Evolutionary conservation across 1,140 invertebrate genomes (phyloP), one percentile per base, ranked within the genome.

Genomic region (Papilio machaon): DNA sequence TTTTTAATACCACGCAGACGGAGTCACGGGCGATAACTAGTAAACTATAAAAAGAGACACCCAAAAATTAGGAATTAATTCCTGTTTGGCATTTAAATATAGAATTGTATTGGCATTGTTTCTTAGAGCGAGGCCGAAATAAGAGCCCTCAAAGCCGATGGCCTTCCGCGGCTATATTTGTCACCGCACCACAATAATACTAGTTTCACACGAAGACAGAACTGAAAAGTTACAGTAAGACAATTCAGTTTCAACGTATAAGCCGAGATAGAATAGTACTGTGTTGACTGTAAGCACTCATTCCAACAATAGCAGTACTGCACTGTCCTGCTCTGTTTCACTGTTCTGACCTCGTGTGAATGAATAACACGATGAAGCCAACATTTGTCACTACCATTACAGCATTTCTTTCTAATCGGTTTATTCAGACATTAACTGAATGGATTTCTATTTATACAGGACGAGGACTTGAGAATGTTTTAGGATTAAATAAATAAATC

Each of bases 341-440:
- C n/a, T 58, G 54, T 58, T 19, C 54, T 58, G 17, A 17, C 17
- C n/a, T 19, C 54, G 54, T 58, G 54, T 58, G 54, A 58, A 58
- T n/a, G 7, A n/a, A 54, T 54, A 85, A 84, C 84, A 85, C 83
- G 83, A 86, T 86, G 85, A 82, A 80, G 82, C 79, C 84, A 82
- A 85, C 85, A 90, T 88, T 87, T 85, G 86, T 88, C 86, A 87
- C 87, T 79, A 86, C 87, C 85, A 88, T 88, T 90, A 90, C 83
- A 83, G 86, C 84, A 90, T 89, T 90, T 90, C 87, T 91, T 87
- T 80, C 85, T 87, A 88, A 88, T 88, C 89, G 85, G 86, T 89
- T 90, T 88, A 87, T 85, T 85, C 85, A 84, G 85, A 85, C 86
- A 85, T 85, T 85, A 84, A 81, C 81, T 74, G 84, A 86, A 90